phyloP scores from a whole-genome alignment of 1,140 invertebrate genomes.

The Pseudobourletiella spinata region DNA sequence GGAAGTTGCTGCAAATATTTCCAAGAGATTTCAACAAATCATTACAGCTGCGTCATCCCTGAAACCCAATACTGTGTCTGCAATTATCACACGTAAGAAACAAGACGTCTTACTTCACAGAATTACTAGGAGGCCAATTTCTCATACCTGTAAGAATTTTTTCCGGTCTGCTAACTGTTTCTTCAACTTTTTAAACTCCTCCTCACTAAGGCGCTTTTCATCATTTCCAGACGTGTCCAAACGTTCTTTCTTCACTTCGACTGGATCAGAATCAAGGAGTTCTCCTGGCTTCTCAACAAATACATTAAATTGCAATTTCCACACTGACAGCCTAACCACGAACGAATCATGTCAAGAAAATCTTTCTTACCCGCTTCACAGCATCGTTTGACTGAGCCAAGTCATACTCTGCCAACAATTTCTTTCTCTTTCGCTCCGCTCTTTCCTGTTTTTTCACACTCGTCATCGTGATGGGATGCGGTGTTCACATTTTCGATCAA shows the following conservation, averaged over 20 bases:
- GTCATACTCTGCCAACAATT: conserved; percentile 21
- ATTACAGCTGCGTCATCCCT: too few species aligned
- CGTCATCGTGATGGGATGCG: background rate
- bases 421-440: conserved; percentile 17
- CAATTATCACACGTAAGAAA: too few species aligned
- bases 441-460: background rate
- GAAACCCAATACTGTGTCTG: too few species aligned
- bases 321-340: too few species aligned
- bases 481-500: too few species aligned
- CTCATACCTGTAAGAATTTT: conserved; percentile 45
- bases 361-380: conserved; percentile 23
- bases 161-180: conserved; percentile 49
- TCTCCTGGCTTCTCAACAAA: conserved; percentile 14
- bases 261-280: conserved; percentile 11
- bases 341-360: too few species aligned
- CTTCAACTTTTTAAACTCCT: conserved; percentile 49
- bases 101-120: too few species aligned
- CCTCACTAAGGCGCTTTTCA: conserved; percentile 40
- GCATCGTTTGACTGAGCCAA: conserved; percentile 23
- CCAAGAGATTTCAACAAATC: background rate
- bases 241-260: conserved; percentile 3
- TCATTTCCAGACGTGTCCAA: conserved; percentile 2
- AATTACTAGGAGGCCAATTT: conserved; percentile 46
- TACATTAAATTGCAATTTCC: background rate
- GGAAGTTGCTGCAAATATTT: conserved; percentile 33